Conservation (phyloP, 2,113 vertebrate species). For the Larimichthys polyactis region DNA sequence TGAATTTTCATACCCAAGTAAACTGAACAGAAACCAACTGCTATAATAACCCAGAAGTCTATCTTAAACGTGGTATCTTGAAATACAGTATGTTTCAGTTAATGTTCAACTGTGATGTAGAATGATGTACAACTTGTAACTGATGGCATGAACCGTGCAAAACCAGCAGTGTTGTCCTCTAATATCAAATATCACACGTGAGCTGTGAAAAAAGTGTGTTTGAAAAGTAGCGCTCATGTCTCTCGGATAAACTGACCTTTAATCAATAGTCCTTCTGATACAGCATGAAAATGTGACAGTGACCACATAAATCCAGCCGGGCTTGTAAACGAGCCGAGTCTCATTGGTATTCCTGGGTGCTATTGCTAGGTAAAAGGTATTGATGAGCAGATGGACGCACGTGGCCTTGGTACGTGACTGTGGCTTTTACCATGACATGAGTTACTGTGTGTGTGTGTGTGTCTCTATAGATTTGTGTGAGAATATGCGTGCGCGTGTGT, state of each 20-base stretch:
- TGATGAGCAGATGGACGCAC: conserved; percentile 58
- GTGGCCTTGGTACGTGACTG: conserved; percentile 61
- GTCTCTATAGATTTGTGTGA: conserved; percentile 2
- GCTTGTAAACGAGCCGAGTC: conserved; percentile 39
- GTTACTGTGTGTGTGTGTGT: conserved; percentile 14
- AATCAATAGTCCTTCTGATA: conserved; percentile 49
- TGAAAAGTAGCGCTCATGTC: not conserved
- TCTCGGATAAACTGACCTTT: conserved; percentile 10
- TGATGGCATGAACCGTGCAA: not conserved
- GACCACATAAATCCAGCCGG: conserved; percentile 53
- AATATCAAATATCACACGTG: not conserved
- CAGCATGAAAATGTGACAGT: conserved; percentile 21
- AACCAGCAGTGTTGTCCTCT: not conserved
- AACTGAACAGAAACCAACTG: not conserved
- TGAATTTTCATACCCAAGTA: not conserved
- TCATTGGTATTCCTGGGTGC: conserved; percentile 64
- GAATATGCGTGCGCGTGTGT: not conserved
- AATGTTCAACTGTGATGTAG: not conserved
- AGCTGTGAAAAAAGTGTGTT: conserved; percentile 11
- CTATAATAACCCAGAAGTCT: not conserved
- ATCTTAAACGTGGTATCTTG: not conserved
- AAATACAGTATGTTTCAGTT: not conserved
- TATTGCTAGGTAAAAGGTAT: conserved; percentile 59
- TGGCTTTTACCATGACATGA: conserved; percentile 17
- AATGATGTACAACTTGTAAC: not conserved